Evolutionary conservation across 1,140 invertebrate species (phyloP).

Genomic region (Pseudachorutes palmiensis): DNA sequence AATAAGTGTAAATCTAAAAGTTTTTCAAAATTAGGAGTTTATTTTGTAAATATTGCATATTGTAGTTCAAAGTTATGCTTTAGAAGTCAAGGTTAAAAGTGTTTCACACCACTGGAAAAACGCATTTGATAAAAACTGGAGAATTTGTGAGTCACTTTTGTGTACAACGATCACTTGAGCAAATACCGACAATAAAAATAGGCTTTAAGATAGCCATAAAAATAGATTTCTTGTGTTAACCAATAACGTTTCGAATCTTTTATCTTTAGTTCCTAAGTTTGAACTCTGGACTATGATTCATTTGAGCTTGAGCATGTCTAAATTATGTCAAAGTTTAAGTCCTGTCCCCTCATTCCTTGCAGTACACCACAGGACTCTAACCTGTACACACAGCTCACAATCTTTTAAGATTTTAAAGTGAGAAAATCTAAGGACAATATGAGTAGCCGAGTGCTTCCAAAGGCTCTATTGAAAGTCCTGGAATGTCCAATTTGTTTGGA

Average conservation of each 20-base stretch:
- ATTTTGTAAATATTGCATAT: background rate
- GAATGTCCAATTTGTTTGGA: constrained; percentile 21
- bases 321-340: background rate
- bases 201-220: too few species aligned
- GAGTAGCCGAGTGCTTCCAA: background rate
- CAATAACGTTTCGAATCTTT: too few species aligned
- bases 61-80: background rate
- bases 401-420: background rate
- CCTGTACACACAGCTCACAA: background rate
- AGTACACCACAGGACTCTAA: too few species aligned
- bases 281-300: too few species aligned
- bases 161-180: too few species aligned
- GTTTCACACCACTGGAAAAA: background rate
- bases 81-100: background rate
- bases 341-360: too few species aligned
- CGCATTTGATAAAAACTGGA: background rate
- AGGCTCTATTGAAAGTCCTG: constrained; percentile 3
- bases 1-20: too few species aligned
- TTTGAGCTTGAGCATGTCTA: background rate
- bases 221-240: too few species aligned
- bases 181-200: too few species aligned
- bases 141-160: too few species aligned
- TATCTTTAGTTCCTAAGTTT: too few species aligned
- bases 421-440: background rate
- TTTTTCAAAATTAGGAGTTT: too few species aligned